Conservation (phyloP, 2,113 vertebrate species). For the Centropus bengalensis region DNA sequence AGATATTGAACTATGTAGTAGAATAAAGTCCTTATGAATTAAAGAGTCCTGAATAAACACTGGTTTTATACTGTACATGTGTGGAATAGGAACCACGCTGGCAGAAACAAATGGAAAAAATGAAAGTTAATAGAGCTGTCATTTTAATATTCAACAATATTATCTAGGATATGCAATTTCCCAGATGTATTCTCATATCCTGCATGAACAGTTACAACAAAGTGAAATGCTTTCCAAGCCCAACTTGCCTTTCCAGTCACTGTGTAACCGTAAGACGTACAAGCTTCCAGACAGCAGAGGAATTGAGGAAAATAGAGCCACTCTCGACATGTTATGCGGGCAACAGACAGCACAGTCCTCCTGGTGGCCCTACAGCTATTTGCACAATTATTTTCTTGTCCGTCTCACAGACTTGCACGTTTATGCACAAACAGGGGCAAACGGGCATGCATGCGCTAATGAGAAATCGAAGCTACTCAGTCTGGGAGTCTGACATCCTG, state of each 20-base stretch:
- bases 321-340: neutral
- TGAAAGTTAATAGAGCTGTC: neutral
- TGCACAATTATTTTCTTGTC: neutral
- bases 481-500: neutral
- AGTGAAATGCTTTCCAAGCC: neutral
- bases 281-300: neutral
- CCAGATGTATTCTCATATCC: neutral
- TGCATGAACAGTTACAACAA: neutral
- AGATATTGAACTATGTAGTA: neutral
- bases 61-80: neutral
- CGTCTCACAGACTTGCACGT: neutral
- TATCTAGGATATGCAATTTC: neutral
- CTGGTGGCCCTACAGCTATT: neutral
- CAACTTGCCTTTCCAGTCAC: neutral
- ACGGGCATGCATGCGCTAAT: neutral
- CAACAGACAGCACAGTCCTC: neutral
- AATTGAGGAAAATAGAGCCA: neutral
- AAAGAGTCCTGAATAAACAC: neutral
- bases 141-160: neutral
- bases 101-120: neutral
- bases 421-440: fast-evolving
- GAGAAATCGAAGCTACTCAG: neutral
- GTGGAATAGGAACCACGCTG: neutral
- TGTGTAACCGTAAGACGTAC: neutral
- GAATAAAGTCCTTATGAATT: neutral